Conservation (phyloP, 2,113 vertebrate genomes). For the Pedionomus torquatus region DNA sequence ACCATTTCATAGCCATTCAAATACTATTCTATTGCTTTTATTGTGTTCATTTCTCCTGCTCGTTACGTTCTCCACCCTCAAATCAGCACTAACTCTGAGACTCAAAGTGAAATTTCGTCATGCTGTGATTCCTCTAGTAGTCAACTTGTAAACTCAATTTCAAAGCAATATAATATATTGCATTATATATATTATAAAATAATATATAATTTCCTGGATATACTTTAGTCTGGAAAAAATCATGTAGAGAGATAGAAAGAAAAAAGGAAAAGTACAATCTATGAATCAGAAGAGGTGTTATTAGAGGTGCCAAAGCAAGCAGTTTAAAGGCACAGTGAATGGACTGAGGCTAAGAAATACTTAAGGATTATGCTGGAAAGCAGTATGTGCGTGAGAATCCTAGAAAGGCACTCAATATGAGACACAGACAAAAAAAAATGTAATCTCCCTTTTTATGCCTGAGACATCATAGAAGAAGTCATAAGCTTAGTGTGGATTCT, state of each 20-base stretch:
- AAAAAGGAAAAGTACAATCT: background rate
- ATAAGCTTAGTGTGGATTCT: slow-evolving; percentile 34
- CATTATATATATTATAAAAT: too few species aligned
- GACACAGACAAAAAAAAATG: background rate
- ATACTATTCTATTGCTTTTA: background rate
- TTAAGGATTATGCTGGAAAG: background rate
- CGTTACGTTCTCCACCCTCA: background rate
- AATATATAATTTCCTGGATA: background rate
- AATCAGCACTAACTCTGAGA: background rate
- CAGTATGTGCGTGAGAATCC: background rate
- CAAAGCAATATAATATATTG: background rate
- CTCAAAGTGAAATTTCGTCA: background rate
- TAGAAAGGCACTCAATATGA: background rate
- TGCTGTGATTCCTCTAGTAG: background rate
- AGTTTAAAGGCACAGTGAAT: background rate
- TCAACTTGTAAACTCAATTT: background rate
- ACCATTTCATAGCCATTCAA: background rate
- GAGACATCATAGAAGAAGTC: slow-evolving; percentile 27
- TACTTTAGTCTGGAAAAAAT: background rate
- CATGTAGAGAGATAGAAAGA: background rate
- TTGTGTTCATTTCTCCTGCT: background rate
- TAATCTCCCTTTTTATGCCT: slow-evolving; percentile 24
- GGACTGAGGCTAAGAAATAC: background rate
- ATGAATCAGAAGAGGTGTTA: background rate
- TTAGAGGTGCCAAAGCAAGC: background rate